Evolutionary conservation across 1,140 invertebrate species (phyloP).

Genomic region (Sycophaga agraensis): DNA sequence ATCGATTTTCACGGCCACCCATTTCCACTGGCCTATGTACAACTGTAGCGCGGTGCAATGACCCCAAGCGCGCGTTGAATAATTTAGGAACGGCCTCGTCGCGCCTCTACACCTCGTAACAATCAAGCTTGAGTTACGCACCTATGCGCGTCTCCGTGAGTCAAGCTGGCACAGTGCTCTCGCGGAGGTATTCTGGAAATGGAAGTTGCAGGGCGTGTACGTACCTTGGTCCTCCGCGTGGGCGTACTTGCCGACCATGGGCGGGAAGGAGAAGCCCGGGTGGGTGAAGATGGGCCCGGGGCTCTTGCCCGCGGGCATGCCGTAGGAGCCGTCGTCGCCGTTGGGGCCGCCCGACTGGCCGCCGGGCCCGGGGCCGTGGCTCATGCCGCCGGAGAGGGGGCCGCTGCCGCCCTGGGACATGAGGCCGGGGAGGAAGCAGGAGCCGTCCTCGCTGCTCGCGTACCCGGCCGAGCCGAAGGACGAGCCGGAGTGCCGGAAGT

Average conservation of each 20-base stretch:
- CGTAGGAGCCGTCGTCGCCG: constrained; percentile 53
- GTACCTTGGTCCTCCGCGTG: constrained; percentile 65
- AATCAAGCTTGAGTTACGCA: too few species aligned
- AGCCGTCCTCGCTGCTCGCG: constrained; percentile 72
- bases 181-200: too few species aligned
- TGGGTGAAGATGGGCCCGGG: constrained; percentile 61
- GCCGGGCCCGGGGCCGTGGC: constrained; percentile 55
- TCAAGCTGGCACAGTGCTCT: too few species aligned
- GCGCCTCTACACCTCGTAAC: too few species aligned
- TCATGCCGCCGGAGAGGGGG: constrained; percentile 61
- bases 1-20: not conserved
- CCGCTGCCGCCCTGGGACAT: constrained; percentile 52
- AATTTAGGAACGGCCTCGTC: too few species aligned
- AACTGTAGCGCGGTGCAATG: too few species aligned
- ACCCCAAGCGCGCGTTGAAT: too few species aligned
- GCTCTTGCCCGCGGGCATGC: constrained; percentile 59
- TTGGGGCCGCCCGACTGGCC: constrained; percentile 34
- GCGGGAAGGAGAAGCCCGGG: constrained; percentile 61
- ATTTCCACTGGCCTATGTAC: too few species aligned
- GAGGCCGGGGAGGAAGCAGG: constrained; percentile 53
- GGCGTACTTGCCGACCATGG: constrained; percentile 54
- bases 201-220: not conserved
- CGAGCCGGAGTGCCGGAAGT: constrained; percentile 73
- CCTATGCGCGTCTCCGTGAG: too few species aligned
- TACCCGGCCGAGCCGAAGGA: constrained; percentile 75